These are phyloP conservation scores for Artibeus jamaicensis DNA, from an alignment of 2,797 vertebrate species.

Conservation along the genomic window DNA sequence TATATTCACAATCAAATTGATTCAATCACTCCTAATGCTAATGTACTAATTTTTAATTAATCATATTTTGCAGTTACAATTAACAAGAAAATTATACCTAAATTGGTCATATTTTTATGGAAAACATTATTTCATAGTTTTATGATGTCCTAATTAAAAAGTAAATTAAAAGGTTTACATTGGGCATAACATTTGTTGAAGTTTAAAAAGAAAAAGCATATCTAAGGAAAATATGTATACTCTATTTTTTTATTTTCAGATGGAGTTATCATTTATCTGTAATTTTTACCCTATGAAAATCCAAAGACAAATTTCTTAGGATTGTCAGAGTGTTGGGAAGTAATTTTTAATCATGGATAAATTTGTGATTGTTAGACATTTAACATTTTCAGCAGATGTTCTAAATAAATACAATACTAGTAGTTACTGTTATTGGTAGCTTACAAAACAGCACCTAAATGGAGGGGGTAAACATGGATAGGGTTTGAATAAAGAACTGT, in stretches of 20 bases:
- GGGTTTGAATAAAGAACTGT: neutral
- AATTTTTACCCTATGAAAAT: neutral
- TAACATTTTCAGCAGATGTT: neutral
- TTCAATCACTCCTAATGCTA: neutral
- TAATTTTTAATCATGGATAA: neutral
- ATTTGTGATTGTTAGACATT: neutral
- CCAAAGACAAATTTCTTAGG: neutral
- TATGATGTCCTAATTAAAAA: neutral
- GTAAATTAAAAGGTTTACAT: slow-evolving; percentile 15
- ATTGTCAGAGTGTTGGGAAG: neutral
- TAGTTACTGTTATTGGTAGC: neutral
- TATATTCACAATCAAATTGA: neutral
- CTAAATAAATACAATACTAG: neutral
- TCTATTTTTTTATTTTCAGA: slow-evolving; percentile 40
- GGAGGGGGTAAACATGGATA: neutral
- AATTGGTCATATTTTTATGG: neutral
- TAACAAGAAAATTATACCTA: neutral
- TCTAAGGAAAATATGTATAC: neutral
- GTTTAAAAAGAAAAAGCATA: neutral
- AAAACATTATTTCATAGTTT: slow-evolving; percentile 5
- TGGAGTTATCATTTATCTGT: neutral
- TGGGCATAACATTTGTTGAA: neutral
- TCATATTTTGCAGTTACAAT: neutral
- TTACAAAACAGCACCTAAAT: neutral
- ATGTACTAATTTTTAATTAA: neutral